Conservation (phyloP, 2,113 vertebrate species). For the Lasiurus borealis region DNA sequence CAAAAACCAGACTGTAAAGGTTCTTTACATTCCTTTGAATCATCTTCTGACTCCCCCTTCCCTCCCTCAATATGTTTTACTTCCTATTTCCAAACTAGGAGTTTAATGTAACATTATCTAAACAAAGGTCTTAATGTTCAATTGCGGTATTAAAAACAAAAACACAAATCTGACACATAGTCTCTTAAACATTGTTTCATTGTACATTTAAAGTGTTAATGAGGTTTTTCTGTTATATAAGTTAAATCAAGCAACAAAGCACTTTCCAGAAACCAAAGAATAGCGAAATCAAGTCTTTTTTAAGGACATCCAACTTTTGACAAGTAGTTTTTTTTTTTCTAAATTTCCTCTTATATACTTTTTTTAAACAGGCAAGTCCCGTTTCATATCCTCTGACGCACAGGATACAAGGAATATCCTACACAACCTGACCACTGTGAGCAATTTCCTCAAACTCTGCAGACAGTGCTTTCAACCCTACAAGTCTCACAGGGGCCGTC, state of each 20-base stretch:
- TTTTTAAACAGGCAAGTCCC: neutral
- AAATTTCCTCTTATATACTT: neutral
- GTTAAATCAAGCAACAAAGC: conserved; percentile 37
- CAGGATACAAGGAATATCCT: neutral
- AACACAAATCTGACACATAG: neutral
- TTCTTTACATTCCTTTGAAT: conserved; percentile 51
- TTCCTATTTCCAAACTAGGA: conserved; percentile 72
- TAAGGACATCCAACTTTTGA: neutral
- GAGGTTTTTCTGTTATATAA: neutral
- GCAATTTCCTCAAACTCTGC: conserved; percentile 24
- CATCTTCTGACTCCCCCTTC: conserved; percentile 63
- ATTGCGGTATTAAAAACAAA: neutral
- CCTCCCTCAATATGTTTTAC: conserved; percentile 51
- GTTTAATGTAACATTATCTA: conserved; percentile 34
- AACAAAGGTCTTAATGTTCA: neutral
- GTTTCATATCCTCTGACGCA: neutral
- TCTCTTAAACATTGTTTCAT: conserved; percentile 4
- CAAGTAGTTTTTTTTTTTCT: neutral
- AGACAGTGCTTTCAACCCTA: neutral
- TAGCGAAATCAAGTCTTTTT: conserved; percentile 26
- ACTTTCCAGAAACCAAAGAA: conserved; percentile 50
- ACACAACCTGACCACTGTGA: neutral
- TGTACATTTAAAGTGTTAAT: conserved; percentile 40
- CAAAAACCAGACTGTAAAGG: neutral
- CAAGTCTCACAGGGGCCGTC: conserved; percentile 7